These are phyloP conservation scores for Coendou prehensilis DNA, from an alignment of 2,797 vertebrate species.

Conservation along the genomic window DNA sequence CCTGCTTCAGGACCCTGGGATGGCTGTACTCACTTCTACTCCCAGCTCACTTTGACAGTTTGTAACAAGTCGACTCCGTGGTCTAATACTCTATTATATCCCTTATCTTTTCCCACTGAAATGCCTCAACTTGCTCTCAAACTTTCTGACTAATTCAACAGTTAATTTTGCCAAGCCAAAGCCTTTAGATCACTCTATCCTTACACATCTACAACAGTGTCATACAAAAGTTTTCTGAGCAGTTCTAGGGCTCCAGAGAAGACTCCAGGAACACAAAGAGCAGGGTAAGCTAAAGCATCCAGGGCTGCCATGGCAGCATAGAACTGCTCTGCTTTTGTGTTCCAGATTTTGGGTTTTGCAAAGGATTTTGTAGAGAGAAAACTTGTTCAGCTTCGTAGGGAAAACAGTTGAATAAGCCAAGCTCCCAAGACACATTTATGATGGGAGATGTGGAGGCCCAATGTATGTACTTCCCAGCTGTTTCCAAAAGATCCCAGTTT, in stretches of 20 bases:
- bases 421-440: not conserved
- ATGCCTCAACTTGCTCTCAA: not conserved
- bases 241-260: not conserved
- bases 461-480: not conserved
- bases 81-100: not conserved
- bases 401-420: not conserved
- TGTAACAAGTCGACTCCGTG: not conserved
- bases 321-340: not conserved
- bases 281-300: too few species aligned
- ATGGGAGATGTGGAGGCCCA: not conserved
- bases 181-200: not conserved
- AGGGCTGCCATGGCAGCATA: too few species aligned
- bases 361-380: not conserved
- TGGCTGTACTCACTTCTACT: not conserved
- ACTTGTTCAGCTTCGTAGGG: not conserved
- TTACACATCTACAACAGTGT: not conserved
- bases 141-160: not conserved
- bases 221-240: not conserved
- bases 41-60: not conserved
- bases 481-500: not conserved
- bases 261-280: not conserved
- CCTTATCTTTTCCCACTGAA: not conserved
- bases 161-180: not conserved
- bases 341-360: constrained; percentile 11
- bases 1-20: not conserved